Evolutionary conservation across 2,888 invertebrate species (phyloP).

Genomic region (Nymphalis urticae): DNA sequence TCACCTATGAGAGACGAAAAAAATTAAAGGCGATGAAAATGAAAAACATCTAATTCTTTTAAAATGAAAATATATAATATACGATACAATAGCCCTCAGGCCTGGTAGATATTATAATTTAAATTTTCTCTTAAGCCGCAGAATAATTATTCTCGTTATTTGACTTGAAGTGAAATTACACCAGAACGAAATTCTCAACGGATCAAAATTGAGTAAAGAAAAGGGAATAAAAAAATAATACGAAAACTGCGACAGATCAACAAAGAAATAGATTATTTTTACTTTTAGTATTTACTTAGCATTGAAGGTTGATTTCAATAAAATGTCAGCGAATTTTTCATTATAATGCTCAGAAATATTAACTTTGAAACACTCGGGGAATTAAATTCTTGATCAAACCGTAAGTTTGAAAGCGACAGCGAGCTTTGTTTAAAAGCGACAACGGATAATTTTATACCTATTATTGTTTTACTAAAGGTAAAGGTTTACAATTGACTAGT

Average conservation of each 20-base stretch:
- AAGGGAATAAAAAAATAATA: slow-evolving; percentile 31
- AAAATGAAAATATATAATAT: slow-evolving; percentile 3
- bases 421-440: no score
- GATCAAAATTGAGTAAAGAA: slow-evolving; percentile 30
- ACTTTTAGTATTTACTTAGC: slow-evolving; percentile 30
- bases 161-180: slow-evolving; percentile 30
- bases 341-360: slow-evolving; percentile 26
- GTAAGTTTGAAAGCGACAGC: no score
- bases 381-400: slow-evolving; percentile 12
- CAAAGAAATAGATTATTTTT: slow-evolving; percentile 38
- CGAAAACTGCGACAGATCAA: slow-evolving; percentile 37
- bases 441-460: no score
- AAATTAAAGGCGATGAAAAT: not conserved
- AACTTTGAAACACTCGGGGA: slow-evolving; percentile 27
- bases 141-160: slow-evolving; percentile 35
- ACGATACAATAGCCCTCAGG: not conserved
- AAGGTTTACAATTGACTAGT: no score
- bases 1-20: not conserved
- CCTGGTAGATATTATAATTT: slow-evolving; percentile 19
- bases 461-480: no score
- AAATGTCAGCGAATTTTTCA: slow-evolving; percentile 35
- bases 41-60: not conserved
- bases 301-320: slow-evolving; percentile 38
- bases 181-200: slow-evolving; percentile 28
- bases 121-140: slow-evolving; percentile 21